These are phyloP conservation scores for Accipiter superciliosus DNA, from an alignment of 2,797 vertebrate species.

Conservation along the genomic window DNA sequence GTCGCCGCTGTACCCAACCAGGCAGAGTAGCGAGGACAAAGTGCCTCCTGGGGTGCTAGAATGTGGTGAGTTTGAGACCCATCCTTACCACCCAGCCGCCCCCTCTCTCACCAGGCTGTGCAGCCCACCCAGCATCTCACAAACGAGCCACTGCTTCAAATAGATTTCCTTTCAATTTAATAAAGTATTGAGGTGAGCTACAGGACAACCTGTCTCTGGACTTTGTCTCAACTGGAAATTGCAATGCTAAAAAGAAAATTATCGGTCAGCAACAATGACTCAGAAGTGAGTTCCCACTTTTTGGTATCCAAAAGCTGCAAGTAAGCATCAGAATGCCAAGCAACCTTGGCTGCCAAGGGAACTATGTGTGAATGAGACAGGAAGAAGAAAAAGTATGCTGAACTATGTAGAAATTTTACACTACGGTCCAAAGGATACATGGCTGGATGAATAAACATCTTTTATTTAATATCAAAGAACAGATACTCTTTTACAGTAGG, in stretches of 20 bases:
- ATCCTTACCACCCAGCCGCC: background rate
- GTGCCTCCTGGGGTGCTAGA: background rate
- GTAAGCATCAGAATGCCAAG: constrained; percentile 8
- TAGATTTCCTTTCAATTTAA: background rate
- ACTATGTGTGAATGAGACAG: background rate
- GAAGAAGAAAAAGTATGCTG: background rate
- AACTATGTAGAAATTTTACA: background rate
- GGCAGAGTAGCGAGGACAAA: background rate
- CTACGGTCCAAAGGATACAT: background rate
- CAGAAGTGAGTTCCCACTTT: constrained; percentile 4
- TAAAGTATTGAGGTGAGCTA: background rate
- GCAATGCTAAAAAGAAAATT: background rate
- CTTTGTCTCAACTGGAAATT: background rate
- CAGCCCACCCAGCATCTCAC: background rate
- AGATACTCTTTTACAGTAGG: background rate
- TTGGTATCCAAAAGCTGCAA: background rate
- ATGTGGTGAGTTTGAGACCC: accelerated
- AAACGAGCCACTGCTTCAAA: background rate
- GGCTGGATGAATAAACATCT: background rate
- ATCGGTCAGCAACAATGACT: background rate
- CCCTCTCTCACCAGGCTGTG: background rate
- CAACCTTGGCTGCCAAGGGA: background rate
- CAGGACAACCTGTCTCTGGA: background rate
- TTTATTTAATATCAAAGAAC: background rate
- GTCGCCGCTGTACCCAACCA: background rate